phyloP scores from a whole-genome alignment of 2,113 vertebrate genomes.

The Benitochromis conjunctus region DNA sequence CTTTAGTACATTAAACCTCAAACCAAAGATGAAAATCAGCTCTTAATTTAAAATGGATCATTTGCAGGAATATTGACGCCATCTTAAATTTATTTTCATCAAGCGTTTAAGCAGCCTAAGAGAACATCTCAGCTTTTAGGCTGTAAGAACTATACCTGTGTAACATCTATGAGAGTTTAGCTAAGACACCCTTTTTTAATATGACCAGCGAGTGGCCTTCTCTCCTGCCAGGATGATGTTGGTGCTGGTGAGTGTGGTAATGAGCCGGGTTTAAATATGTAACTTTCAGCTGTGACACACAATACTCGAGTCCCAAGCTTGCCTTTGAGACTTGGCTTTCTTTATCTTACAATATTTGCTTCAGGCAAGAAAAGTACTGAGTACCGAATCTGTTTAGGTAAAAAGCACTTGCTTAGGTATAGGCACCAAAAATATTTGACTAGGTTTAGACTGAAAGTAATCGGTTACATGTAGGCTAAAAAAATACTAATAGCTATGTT shows the following conservation, averaged over 20 bases:
- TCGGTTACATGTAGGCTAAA: not conserved
- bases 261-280: not conserved
- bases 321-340: not conserved
- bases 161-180: not conserved
- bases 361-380: not conserved
- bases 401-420: not conserved
- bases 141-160: not conserved
- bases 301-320: not conserved
- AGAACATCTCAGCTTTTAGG: not conserved
- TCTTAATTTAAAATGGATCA: not conserved
- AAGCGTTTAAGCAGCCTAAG: not conserved
- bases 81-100: conserved; percentile 1
- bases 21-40: not conserved
- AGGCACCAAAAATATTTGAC: not conserved
- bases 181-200: not conserved
- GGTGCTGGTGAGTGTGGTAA: not conserved
- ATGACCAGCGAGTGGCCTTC: not conserved
- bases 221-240: not conserved
- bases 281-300: not conserved
- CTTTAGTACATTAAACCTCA: not conserved
- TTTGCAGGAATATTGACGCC: conserved; percentile 1
- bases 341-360: not conserved
- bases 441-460: not conserved
- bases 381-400: not conserved
- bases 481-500: not conserved